Evolutionary conservation across 1,140 invertebrate species (phyloP), one percentile per base, ranked within the genome.

Genomic region (Drosophila willistoni): DNA sequence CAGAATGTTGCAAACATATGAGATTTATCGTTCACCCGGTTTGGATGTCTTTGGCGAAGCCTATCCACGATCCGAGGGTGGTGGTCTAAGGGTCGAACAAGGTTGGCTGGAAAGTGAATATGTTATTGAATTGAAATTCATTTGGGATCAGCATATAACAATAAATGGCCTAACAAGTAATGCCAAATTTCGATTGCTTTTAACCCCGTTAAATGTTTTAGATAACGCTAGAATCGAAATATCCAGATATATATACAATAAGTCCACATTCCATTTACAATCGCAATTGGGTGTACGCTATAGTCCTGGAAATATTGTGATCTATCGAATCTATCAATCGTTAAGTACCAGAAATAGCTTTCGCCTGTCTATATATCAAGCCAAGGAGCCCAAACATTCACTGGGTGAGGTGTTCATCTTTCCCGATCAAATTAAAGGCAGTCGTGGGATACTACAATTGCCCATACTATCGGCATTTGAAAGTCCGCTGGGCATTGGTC

Each of bases 51-150:
- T 96, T 92, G 96, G 96, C 7, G 93, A 94, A 71, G 80, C 86
- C 1, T 90, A 91, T 68, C 66, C 79, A 14, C 67, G 56, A 0
- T 93, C 93, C 65, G 93, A 95, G 91, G 94, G 95, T 83, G 94
- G 94, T 25, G 93, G 93, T 25, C 92, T 93, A 13, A 94, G 94
- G 71, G 92, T 97, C 17, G 95, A 96, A 78, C 94, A 94, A 64
- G 76, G 76, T 0, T 79, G 69, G 62, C 92, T 98, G 2, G 97
- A 95, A 17, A 94, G 95, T 64, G 97, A 98, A 90, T 96, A 95
- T 55, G 94, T 97, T 34, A 94, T 98, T 55, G 97, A 98, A 91
- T 94, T 99, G 65, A 97, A 98, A 91, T 93, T 98, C 78, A 62
- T 81, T 2, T 91, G 90, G 90, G 64, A 60, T 10, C 72, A 82